Percentiles rank a stretch among this genome's conserved stretches.
These are phyloP conservation scores for Clamator glandarius DNA, from an alignment of 2,797 vertebrate species.

Conservation along the genomic window DNA sequence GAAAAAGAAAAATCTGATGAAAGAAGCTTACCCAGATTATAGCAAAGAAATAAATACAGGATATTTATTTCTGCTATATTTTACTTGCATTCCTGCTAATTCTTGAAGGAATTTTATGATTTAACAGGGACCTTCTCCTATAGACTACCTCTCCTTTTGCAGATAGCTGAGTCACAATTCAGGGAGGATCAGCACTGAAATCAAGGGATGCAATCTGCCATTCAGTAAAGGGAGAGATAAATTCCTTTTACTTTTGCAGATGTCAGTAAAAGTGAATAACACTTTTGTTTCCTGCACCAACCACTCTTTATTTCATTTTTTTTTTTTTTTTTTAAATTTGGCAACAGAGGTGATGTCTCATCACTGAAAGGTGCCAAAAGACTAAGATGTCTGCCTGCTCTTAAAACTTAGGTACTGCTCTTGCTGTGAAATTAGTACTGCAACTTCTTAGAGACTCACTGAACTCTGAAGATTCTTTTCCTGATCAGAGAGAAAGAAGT, in stretches of 20 bases:
- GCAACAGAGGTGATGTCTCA: not conserved
- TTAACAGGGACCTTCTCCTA: not conserved
- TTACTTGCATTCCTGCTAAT: not conserved
- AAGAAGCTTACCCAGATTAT: not conserved
- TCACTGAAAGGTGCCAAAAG: slow-evolving; percentile 2
- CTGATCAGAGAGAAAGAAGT: not conserved
- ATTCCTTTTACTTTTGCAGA: not conserved
- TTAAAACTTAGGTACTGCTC: slow-evolving; percentile 1
- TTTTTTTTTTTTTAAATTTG: not conserved
- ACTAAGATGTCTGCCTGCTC: not conserved
- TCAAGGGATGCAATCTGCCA: not conserved
- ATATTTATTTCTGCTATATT: not conserved
- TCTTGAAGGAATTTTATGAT: not conserved
- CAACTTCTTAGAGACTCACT: not conserved
- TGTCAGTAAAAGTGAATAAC: not conserved
- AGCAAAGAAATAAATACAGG: not conserved
- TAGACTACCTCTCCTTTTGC: not conserved
- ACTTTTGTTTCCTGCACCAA: not conserved
- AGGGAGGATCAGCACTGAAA: not conserved
- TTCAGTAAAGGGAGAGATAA: not conserved
- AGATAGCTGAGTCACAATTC: not conserved
- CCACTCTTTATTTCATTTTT: no score
- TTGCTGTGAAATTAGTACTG: slow-evolving; percentile 10
- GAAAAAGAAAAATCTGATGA: not conserved
- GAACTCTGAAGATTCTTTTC: slow-evolving; percentile 21